A percentile compares a stretch with the other conserved stretches of the same genome.
These are phyloP conservation scores for Agonopterix heracliana DNA, from an alignment of 2,888 invertebrate species.

Conservation along the genomic window DNA sequence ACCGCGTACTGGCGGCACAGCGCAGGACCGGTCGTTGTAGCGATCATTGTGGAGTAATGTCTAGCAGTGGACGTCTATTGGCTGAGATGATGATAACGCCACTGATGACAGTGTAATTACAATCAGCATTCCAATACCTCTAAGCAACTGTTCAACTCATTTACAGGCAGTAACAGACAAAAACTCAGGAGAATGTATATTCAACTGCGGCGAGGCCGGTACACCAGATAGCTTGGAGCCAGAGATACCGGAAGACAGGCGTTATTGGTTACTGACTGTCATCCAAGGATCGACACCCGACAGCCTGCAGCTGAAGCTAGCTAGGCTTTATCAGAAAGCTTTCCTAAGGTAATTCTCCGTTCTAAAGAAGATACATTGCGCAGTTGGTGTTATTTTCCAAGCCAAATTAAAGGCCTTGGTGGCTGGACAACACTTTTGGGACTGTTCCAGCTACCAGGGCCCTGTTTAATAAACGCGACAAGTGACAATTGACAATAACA, in stretches of 20 bases:
- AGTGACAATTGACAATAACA: too few species aligned
- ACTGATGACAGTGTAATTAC: too few species aligned
- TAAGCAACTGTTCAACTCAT: neutral
- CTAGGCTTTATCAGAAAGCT: slow-evolving; percentile 86
- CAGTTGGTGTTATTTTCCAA: neutral
- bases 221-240: slow-evolving; percentile 69
- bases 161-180: slow-evolving; percentile 65
- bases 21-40: too few species aligned
- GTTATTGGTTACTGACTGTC: slow-evolving; percentile 90
- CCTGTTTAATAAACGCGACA: too few species aligned
- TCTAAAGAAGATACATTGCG: neutral
- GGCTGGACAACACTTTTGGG: too few species aligned
- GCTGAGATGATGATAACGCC: too few species aligned
- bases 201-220: slow-evolving; percentile 65
- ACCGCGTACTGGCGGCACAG: too few species aligned
- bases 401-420: neutral
- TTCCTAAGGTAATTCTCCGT: slow-evolving; percentile 79
- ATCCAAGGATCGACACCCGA: slow-evolving; percentile 77
- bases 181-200: slow-evolving; percentile 68
- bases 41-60: too few species aligned
- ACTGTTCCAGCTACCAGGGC: too few species aligned
- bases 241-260: slow-evolving; percentile 77
- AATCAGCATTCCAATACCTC: too few species aligned
- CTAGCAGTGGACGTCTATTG: too few species aligned
- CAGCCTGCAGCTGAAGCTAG: slow-evolving; percentile 83